A percentile compares a stretch with the other conserved stretches of the same genome.
These are phyloP conservation scores for Himantopus leucocephalus DNA, from an alignment of 2,113 vertebrate genomes.

Conservation along the genomic window DNA sequence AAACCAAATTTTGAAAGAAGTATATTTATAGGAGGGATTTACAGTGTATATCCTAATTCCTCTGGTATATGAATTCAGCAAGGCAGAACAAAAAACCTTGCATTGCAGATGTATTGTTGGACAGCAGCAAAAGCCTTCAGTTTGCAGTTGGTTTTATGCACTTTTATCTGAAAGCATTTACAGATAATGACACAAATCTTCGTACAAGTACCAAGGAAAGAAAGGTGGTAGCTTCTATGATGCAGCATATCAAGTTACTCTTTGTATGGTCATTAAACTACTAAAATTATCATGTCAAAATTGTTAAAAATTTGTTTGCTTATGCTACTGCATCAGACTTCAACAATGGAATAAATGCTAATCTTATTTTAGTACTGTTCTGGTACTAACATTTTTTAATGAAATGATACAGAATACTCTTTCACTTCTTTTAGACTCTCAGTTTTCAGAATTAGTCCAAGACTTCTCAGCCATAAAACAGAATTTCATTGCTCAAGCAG, in stretches of 20 bases:
- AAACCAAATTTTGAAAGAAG: neutral
- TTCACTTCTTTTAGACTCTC: neutral
- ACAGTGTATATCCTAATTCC: neutral
- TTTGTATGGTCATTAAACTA: neutral
- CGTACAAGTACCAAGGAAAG: neutral
- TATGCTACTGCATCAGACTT: neutral
- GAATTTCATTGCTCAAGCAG: neutral
- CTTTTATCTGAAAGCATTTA: neutral
- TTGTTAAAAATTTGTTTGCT: neutral
- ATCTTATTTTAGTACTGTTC: neutral
- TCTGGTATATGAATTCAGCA: neutral
- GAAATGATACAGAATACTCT: neutral
- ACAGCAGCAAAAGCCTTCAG: neutral
- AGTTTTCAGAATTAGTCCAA: neutral
- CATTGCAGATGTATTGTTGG: neutral
- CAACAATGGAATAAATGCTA: neutral
- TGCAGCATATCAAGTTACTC: neutral
- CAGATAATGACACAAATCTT: neutral
- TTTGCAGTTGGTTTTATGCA: neutral
- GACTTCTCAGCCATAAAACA: neutral
- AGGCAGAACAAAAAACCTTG: neutral
- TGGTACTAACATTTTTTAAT: neutral
- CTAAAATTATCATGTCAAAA: neutral
- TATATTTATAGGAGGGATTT: neutral
- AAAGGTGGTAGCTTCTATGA: neutral